phyloP scores from a whole-genome alignment of 2,113 vertebrate species.

The Dinomys branickii region DNA sequence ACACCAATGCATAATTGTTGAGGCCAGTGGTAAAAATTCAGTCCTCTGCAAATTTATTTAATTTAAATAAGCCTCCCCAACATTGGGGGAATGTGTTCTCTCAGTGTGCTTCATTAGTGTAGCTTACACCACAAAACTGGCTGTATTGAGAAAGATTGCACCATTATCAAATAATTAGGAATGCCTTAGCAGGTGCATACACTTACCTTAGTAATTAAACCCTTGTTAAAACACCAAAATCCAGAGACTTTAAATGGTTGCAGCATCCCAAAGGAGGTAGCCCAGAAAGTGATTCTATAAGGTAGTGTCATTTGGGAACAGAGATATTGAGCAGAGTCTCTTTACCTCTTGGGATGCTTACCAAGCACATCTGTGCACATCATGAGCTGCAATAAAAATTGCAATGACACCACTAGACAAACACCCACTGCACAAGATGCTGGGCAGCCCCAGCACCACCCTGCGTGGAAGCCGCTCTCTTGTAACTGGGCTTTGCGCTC shows the following conservation, averaged over 20 bases:
- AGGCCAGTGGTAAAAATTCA: constrained; percentile 78
- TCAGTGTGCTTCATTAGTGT: constrained; percentile 90
- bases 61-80: constrained; percentile 87
- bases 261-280: constrained; percentile 91
- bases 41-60: constrained; percentile 85
- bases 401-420: constrained; percentile 83
- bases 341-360: constrained; percentile 86
- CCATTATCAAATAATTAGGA: constrained; percentile 94
- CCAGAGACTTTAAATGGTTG: constrained; percentile 93
- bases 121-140: constrained; percentile 88
- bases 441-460: constrained; percentile 67
- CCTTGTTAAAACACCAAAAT: constrained; percentile 97
- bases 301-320: constrained; percentile 86
- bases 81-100: constrained; percentile 85
- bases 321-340: constrained; percentile 82
- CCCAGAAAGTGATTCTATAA: constrained; percentile 90
- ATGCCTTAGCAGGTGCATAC: constrained; percentile 94
- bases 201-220: constrained; percentile 98
- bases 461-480: constrained; percentile 64
- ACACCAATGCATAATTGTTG: constrained; percentile 69
- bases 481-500: constrained; percentile 64
- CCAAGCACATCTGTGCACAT: constrained; percentile 88
- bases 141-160: constrained; percentile 92
- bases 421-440: constrained; percentile 76
- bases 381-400: constrained; percentile 85